phyloP scores from a whole-genome alignment of 2,888 invertebrate species.

The Hoplodrina ambigua region DNA sequence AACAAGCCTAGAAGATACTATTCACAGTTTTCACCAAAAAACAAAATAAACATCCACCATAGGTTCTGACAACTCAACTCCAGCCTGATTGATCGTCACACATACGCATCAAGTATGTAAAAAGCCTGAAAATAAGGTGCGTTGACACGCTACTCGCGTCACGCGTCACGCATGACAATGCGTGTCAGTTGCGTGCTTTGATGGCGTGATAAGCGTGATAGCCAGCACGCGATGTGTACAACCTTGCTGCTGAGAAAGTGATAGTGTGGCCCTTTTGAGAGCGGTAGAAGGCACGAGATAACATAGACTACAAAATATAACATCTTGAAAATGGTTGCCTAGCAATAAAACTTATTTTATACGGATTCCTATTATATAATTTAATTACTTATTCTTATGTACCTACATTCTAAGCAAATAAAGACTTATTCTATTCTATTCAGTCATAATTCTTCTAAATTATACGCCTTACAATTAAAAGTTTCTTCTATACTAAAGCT shows the following conservation, averaged over 20 bases:
- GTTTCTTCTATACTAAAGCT: too few species aligned
- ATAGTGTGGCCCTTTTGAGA: conserved; percentile 40
- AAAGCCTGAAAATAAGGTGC: conserved; percentile 65
- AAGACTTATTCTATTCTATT: too few species aligned
- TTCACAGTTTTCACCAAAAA: neutral
- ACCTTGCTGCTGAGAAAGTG: conserved; percentile 59
- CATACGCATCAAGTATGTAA: conserved; percentile 63
- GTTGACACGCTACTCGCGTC: conserved; percentile 70
- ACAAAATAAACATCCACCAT: conserved; percentile 14
- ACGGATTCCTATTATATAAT: too few species aligned
- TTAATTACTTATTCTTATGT: too few species aligned
- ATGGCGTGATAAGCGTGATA: conserved; percentile 65
- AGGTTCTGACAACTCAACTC: conserved; percentile 59
- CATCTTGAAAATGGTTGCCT: too few species aligned
- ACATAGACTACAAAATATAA: neutral
- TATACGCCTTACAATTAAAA: too few species aligned
- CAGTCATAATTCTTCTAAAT: too few species aligned
- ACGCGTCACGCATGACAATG: conserved; percentile 66
- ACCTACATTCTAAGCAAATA: too few species aligned
- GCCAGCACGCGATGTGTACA: conserved; percentile 48
- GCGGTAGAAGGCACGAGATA: conserved; percentile 26
- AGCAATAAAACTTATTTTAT: too few species aligned
- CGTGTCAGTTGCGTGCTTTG: conserved; percentile 63
- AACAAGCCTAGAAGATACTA: neutral
- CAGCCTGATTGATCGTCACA: conserved; percentile 58